Evolutionary conservation across 2,797 vertebrate genomes (phyloP), one percentile per base, ranked within the genome.

Genomic region (Sebastolobus altivelis): DNA sequence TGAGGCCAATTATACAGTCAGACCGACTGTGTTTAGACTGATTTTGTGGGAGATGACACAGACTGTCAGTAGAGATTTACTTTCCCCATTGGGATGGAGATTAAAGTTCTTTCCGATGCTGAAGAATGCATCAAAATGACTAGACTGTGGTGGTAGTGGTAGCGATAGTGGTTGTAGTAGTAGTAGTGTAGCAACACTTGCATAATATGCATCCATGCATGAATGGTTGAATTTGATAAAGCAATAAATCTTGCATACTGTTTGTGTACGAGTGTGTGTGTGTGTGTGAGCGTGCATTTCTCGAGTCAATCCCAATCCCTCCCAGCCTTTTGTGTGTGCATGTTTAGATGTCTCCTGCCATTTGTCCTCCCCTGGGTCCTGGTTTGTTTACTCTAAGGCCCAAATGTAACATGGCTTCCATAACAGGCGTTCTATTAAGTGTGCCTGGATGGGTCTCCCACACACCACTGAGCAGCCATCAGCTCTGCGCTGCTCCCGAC

Each of bases 281-380:
- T 40, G 3, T 70, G 29, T 20, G 60, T 65, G 40, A 68, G 43
- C 68, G 68, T 61, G 49, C 8, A 37, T 65, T 40, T 37, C 25
- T 55, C 16, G 16, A 75, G 18, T 46, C 31, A 27, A 65, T 72
- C 16, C 37, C 33, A 8, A 72, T 76, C 27, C 29, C 67, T 20
- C 9, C 14, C 37, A 52, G 69, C n/a, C 35, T 63, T 82, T 68
- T 72, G 38, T 58, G 35, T 80, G 71, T 75, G 71, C 61, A 49
- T 84, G 83, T 81, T 75, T 70, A 56, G 55, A 80, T 83, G 69
- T 92, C 88, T 89, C 52, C 31, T 80, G 77, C 75, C 79, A 69
- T 85, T 81, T 84, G 76, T 85, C 12, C 59, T 85, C 75, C 37
- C 80, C 25, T 62, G 72, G 73, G 80, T 72, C 33, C 71, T 68